These are phyloP conservation scores for Drosophila mulleri DNA, from an alignment of 2,888 invertebrate species.

Conservation along the genomic window DNA sequence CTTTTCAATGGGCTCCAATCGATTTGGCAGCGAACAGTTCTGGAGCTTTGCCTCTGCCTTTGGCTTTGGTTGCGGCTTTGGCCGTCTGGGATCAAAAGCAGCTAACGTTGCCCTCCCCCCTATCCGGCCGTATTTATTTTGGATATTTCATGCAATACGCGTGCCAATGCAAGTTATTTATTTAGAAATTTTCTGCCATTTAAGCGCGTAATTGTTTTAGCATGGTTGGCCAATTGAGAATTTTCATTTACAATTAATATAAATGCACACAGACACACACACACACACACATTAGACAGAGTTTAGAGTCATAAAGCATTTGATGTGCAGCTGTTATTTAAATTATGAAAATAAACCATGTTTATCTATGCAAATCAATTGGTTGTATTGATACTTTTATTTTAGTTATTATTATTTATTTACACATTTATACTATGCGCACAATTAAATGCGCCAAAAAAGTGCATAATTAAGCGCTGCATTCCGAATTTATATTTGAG, in stretches of 20 bases:
- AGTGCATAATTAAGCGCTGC: background rate
- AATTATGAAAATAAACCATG: constrained; percentile 53
- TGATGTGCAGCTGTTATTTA: constrained; percentile 20
- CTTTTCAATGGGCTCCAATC: constrained; percentile 47
- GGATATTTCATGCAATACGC: constrained; percentile 46
- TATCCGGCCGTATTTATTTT: constrained; percentile 9
- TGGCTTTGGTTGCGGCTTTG: constrained; percentile 13
- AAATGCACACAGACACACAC: constrained; percentile 1
- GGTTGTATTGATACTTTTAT: constrained; percentile 39
- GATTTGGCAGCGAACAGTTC: constrained; percentile 54
- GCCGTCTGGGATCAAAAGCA: constrained; percentile 12
- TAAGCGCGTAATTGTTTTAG: constrained; percentile 71
- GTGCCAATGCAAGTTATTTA: constrained; percentile 59
- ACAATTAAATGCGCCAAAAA: background rate
- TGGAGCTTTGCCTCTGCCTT: constrained; percentile 10
- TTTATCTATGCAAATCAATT: constrained; percentile 47
- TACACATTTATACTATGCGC: background rate
- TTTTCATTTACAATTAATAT: constrained; percentile 61
- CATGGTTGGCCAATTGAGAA: constrained; percentile 55
- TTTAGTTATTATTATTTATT: constrained; percentile 22
- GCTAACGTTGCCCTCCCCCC: background rate
- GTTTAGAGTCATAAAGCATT: constrained; percentile 1
- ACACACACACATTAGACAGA: background rate
- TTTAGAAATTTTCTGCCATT: constrained; percentile 74
- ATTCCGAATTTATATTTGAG: background rate